Percentiles rank a stretch among this genome's conserved stretches.
Evolutionary conservation across 2,797 vertebrate species (phyloP).

Genomic region (Sylvia borin): DNA sequence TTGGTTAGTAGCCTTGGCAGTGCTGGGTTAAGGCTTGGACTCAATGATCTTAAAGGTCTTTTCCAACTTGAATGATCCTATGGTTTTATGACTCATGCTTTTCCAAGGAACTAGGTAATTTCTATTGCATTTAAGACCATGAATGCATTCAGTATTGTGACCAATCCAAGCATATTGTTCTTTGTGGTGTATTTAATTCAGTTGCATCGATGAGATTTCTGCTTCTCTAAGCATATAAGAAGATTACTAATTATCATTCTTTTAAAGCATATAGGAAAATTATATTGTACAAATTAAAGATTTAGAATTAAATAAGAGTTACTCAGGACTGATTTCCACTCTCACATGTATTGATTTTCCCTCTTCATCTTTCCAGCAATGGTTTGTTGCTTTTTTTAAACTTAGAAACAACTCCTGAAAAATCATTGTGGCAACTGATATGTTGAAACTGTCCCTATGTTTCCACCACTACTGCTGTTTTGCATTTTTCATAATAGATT

Average conservation of each 20-base stretch:
- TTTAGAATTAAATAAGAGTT: not conserved
- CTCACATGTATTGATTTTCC: not conserved
- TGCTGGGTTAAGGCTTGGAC: not conserved
- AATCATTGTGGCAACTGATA: not conserved
- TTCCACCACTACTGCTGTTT: not conserved
- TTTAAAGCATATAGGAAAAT: not conserved
- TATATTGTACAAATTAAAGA: not conserved
- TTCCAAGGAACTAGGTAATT: not conserved
- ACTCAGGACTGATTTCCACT: not conserved
- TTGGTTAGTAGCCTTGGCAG: not conserved
- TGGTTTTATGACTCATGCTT: not conserved
- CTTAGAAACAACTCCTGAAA: not conserved
- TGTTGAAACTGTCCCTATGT: not conserved
- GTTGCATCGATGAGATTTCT: not conserved
- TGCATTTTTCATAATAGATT: not conserved
- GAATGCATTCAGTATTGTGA: not conserved
- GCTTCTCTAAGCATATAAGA: not conserved
- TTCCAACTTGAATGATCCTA: not conserved
- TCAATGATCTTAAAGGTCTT: not conserved
- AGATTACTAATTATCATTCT: not conserved
- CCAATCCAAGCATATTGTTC: not conserved
- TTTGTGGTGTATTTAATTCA: not conserved
- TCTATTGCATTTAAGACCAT: not conserved
- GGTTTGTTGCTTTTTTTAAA: not conserved
- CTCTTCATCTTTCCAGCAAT: not conserved